Evolutionary conservation across 2,888 invertebrate species (phyloP).

Genomic region (Scaptomyza parva): DNA sequence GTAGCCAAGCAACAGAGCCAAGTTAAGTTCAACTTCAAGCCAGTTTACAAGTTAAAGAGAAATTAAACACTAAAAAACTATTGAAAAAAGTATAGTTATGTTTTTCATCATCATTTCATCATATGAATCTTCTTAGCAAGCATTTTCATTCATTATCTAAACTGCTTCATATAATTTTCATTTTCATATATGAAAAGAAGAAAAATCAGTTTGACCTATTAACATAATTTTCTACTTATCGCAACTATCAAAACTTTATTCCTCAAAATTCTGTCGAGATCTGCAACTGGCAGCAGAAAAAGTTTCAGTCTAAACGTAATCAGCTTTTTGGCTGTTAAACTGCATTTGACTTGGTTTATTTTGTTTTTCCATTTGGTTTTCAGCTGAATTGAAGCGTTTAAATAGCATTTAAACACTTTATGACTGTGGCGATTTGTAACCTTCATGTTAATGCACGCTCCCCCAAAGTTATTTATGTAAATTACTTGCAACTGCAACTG

Average conservation of each 20-base stretch:
- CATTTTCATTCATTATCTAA: too few species aligned
- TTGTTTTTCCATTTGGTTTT: slow-evolving; percentile 11
- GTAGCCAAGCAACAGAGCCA: slow-evolving; percentile 10
- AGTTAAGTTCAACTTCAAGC: neutral
- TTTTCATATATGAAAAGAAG: neutral
- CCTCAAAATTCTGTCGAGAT: neutral
- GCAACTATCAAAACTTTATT: neutral
- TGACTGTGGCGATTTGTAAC: slow-evolving; percentile 69
- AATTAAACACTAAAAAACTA: too few species aligned
- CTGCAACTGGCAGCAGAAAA: slow-evolving; percentile 12
- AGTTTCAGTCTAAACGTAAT: slow-evolving; percentile 7
- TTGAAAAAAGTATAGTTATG: too few species aligned
- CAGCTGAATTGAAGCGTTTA: slow-evolving; percentile 61
- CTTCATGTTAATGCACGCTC: slow-evolving; percentile 72
- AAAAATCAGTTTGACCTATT: neutral
- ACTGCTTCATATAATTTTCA: too few species aligned
- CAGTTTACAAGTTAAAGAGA: slow-evolving; percentile 1
- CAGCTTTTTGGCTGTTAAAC: slow-evolving; percentile 17
- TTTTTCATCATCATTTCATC: too few species aligned
- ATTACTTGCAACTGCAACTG: slow-evolving; percentile 55
- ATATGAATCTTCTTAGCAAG: too few species aligned
- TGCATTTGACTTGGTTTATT: slow-evolving; percentile 53
- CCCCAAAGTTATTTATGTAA: slow-evolving; percentile 73
- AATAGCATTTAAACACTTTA: slow-evolving; percentile 72
- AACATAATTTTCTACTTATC: neutral